These are phyloP conservation scores for Rhingia rostrata DNA, from an alignment of 2,888 invertebrate genomes.

Conservation along the genomic window DNA sequence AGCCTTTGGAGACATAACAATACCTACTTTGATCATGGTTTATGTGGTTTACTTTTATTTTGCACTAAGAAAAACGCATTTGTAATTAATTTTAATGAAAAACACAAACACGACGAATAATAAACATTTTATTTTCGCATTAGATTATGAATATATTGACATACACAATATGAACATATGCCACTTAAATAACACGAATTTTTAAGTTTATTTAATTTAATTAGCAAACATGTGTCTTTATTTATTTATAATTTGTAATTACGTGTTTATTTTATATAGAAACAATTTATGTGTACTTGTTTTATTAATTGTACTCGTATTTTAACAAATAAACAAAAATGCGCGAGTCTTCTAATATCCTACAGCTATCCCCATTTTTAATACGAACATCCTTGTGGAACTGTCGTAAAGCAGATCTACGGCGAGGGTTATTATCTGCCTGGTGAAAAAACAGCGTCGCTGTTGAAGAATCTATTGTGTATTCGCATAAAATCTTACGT, in stretches of 20 bases:
- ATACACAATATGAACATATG: background rate
- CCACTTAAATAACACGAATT: conserved; percentile 13
- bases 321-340: conserved; percentile 41
- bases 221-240: background rate
- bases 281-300: conserved; percentile 18
- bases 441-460: too few relatives aligned
- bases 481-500: too few relatives aligned
- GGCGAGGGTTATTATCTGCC: too few relatives aligned
- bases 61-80: conserved; percentile 68
- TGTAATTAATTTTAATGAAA: conserved; percentile 61
- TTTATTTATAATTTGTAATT: conserved; percentile 33
- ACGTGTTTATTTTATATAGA: conserved; percentile 32
- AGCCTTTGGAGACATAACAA: background rate
- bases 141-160: background rate
- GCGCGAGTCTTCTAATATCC: background rate
- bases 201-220: background rate
- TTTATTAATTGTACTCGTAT: conserved; percentile 17
- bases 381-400: too few relatives aligned
- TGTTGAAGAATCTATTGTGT: too few relatives aligned
- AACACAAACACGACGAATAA: conserved; percentile 11
- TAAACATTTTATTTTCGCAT: conserved; percentile 16
- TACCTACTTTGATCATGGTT: conserved; percentile 31
- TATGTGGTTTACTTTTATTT: conserved; percentile 44
- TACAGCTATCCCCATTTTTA: background rate
- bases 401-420: too few relatives aligned